These are phyloP conservation scores for Eupithecia abbreviata DNA, from an alignment of 2,888 invertebrate species.

Conservation along the genomic window DNA sequence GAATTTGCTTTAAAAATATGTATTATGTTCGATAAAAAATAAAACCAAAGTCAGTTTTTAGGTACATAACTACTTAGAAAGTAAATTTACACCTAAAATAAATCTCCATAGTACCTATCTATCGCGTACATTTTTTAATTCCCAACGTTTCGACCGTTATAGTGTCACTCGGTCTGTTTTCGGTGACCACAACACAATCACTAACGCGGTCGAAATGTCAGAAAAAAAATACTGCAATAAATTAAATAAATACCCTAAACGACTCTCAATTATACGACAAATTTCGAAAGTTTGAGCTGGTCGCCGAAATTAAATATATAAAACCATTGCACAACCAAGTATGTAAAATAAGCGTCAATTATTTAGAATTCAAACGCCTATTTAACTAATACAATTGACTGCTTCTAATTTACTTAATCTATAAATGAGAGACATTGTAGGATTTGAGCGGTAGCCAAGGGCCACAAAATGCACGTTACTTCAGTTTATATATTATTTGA, in stretches of 20 bases:
- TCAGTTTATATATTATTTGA: neutral
- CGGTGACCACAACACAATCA: neutral
- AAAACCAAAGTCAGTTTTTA: neutral
- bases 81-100: neutral
- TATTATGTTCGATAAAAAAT: neutral
- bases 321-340: neutral
- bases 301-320: neutral
- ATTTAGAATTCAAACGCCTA: neutral
- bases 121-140: neutral
- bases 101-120: neutral
- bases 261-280: neutral
- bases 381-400: neutral
- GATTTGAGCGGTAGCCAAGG: too few species aligned
- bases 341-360: neutral
- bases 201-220: neutral
- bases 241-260: neutral
- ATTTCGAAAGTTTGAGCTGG: neutral
- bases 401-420: neutral
- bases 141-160: neutral
- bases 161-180: neutral
- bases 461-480: neutral
- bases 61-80: neutral
- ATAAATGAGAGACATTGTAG: neutral
- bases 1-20: neutral
- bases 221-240: neutral